Evolutionary conservation across 2,888 invertebrate genomes (phyloP).

Genomic region (Microchrysa polita): DNA sequence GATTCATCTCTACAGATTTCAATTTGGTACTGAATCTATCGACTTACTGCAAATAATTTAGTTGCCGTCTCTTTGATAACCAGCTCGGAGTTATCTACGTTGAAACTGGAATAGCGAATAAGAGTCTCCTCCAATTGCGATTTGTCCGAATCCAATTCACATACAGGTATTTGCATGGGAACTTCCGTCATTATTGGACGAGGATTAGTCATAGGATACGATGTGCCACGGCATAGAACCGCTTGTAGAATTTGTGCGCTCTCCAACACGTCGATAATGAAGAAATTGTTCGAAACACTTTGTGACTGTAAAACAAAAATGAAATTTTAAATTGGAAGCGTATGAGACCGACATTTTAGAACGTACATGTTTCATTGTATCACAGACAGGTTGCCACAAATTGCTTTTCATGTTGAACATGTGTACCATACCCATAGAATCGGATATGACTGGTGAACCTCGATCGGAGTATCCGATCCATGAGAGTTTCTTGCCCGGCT

Average conservation of each 20-base stretch:
- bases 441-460: constrained; percentile 81
- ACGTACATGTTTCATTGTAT: constrained; percentile 77
- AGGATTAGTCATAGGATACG: constrained; percentile 87
- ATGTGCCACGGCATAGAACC: constrained; percentile 87
- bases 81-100: constrained; percentile 73
- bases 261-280: constrained; percentile 82
- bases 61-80: constrained; percentile 81
- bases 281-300: constrained; percentile 78
- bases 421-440: constrained; percentile 79
- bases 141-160: constrained; percentile 82
- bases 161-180: constrained; percentile 78
- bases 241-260: constrained; percentile 79
- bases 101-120: constrained; percentile 72
- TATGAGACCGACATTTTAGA: constrained; percentile 52
- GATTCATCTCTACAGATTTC: no score
- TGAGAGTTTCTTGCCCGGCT: constrained; percentile 70
- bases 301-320: constrained; percentile 64
- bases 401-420: constrained; percentile 75
- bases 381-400: constrained; percentile 84
- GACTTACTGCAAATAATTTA: constrained; percentile 88
- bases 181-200: constrained; percentile 84
- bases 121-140: constrained; percentile 81
- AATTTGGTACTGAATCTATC: no score
- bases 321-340: constrained; percentile 11
- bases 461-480: constrained; percentile 86